These are phyloP conservation scores for Xiphorhynchus elegans DNA, from an alignment of 2,113 vertebrate genomes.

Conservation along the genomic window DNA sequence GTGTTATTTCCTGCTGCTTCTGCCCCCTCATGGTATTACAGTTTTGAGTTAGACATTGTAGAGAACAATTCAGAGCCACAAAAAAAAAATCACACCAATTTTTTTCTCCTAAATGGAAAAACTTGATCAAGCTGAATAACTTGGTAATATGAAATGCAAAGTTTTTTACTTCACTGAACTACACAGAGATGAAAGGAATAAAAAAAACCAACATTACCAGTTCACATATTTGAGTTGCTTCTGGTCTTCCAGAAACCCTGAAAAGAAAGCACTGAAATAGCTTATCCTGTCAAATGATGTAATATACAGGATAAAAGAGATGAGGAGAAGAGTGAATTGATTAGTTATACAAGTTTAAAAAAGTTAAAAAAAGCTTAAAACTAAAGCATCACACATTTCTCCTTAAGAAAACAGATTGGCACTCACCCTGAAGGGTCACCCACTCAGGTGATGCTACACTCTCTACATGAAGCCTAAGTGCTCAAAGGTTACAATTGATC, in stretches of 20 bases:
- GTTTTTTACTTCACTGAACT: background rate
- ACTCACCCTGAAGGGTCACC: background rate
- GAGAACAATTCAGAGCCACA: background rate
- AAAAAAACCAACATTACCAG: constrained; percentile 79
- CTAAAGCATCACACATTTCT: background rate
- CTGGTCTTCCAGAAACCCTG: constrained; percentile 81
- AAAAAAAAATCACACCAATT: background rate
- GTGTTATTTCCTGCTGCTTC: constrained; percentile 2
- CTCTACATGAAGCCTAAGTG: rapidly evolving
- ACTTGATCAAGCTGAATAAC: background rate
- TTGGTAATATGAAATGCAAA: background rate
- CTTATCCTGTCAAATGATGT: background rate
- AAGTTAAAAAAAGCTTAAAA: background rate
- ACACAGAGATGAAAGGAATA: background rate
- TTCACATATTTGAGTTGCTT: constrained; percentile 82
- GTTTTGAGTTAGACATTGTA: background rate
- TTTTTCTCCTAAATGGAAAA: background rate
- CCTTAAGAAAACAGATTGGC: background rate
- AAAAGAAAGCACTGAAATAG: constrained; percentile 24
- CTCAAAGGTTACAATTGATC: background rate
- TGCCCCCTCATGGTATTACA: background rate
- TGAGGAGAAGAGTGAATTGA: background rate
- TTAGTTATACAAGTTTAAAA: background rate
- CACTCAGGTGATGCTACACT: background rate
- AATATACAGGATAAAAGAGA: background rate